These are phyloP conservation scores for Zapornia atra DNA, from an alignment of 2,113 vertebrate species.

Conservation along the genomic window DNA sequence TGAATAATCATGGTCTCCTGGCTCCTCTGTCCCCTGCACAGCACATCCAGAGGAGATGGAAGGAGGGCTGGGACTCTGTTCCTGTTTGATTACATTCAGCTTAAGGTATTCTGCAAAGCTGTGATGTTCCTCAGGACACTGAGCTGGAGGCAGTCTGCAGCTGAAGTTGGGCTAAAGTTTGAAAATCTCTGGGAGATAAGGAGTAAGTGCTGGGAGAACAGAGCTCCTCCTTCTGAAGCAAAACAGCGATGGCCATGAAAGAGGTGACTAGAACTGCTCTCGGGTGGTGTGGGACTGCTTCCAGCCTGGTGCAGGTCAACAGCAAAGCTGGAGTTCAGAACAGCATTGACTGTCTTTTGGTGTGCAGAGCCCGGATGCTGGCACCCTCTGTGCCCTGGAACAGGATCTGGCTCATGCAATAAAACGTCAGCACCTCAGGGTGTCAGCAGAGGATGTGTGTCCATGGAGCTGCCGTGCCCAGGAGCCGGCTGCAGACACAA, in stretches of 20 bases:
- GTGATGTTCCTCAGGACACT: background rate
- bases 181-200: background rate
- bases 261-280: background rate
- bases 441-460: background rate
- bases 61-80: background rate
- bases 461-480: background rate
- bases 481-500: background rate
- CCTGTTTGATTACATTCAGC: background rate
- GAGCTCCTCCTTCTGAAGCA: background rate
- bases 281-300: background rate
- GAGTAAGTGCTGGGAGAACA: background rate
- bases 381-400: background rate
- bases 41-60: background rate
- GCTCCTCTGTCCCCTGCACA: background rate
- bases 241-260: background rate
- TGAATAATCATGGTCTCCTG: background rate
- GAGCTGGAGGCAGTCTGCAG: background rate
- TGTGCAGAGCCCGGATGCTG: accelerated
- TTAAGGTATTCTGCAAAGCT: background rate
- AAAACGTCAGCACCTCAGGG: background rate
- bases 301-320: background rate
- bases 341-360: background rate
- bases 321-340: background rate
- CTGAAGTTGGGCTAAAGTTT: background rate
- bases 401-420: background rate